Percentiles rank a stretch among this genome's conserved stretches.
These are phyloP conservation scores for Sminthurides bifidus DNA, from an alignment of 1,140 invertebrate species.

Conservation along the genomic window DNA sequence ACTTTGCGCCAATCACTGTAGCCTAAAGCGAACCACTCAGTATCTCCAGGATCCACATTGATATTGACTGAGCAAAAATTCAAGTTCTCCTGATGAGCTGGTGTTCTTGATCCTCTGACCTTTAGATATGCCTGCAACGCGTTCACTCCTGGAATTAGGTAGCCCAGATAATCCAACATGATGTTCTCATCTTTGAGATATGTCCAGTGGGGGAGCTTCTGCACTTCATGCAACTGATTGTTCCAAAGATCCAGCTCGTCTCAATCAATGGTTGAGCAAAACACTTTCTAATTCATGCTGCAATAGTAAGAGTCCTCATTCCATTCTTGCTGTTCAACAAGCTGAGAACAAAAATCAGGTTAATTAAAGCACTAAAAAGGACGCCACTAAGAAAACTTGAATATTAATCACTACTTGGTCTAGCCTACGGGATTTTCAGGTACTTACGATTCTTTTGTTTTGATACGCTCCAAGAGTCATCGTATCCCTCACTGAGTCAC, in stretches of 20 bases:
- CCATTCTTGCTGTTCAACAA: too few relatives aligned
- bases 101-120: constrained; percentile 35
- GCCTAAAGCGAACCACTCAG: constrained; percentile 47
- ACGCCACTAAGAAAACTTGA: too few relatives aligned
- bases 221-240: constrained; percentile 41
- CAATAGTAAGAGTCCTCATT: too few relatives aligned
- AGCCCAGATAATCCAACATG: constrained; percentile 44
- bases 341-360: too few relatives aligned
- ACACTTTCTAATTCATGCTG: too few relatives aligned
- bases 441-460: too few relatives aligned
- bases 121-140: constrained; percentile 50
- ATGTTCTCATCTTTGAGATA: constrained; percentile 38
- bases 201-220: constrained; percentile 45
- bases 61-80: constrained; percentile 46
- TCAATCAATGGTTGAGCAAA: too few relatives aligned
- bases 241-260: constrained; percentile 43
- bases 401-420: too few relatives aligned
- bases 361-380: too few relatives aligned
- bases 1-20: constrained; percentile 45
- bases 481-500: too few relatives aligned
- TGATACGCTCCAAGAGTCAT: too few relatives aligned
- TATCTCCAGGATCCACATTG: constrained; percentile 49
- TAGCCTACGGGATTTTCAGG: too few relatives aligned
- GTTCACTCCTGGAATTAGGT: constrained; percentile 46
- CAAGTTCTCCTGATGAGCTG: constrained; percentile 47